Evolutionary conservation across 1,140 invertebrate species (phyloP).

Genomic region (Drosophila arizonae): DNA sequence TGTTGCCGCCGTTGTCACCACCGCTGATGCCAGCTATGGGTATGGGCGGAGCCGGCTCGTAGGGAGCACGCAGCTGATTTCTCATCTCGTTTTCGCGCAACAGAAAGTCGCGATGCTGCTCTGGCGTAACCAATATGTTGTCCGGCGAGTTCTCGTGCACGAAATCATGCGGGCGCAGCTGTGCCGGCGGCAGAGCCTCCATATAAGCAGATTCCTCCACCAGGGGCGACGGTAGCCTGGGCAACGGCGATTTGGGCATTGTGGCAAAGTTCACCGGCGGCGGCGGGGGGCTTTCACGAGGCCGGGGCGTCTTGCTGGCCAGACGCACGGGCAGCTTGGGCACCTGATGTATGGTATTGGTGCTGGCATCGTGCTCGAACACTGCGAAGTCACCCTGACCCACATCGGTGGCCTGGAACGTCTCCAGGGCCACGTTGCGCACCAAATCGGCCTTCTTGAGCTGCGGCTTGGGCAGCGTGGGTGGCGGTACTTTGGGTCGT

Average conservation of each 20-base stretch:
- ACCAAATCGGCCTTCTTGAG: constrained; percentile 78
- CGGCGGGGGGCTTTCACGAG: constrained; percentile 74
- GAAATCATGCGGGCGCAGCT: constrained; percentile 66
- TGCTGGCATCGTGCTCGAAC: constrained; percentile 77
- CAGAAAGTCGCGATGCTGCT: constrained; percentile 78
- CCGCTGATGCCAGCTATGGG: constrained; percentile 46
- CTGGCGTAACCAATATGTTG: constrained; percentile 74
- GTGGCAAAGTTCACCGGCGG: constrained; percentile 77
- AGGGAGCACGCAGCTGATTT: constrained; percentile 68
- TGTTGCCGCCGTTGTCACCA: constrained; percentile 12
- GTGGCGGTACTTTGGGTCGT: constrained; percentile 70
- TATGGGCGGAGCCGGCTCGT: constrained; percentile 74
- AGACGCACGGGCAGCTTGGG: constrained; percentile 63
- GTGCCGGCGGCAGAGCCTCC: constrained; percentile 70
- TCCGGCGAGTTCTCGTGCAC: constrained; percentile 80
- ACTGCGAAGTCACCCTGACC: constrained; percentile 79
- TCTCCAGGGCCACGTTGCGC: constrained; percentile 73
- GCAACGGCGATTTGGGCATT: constrained; percentile 63
- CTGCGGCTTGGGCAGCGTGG: constrained; percentile 73
- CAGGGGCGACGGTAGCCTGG: constrained; percentile 40
- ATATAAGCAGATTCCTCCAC: constrained; percentile 64
- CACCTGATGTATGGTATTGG: constrained; percentile 74
- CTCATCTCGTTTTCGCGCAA: constrained; percentile 79
- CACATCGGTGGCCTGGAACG: constrained; percentile 75
- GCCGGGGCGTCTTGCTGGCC: constrained; percentile 35